These are phyloP conservation scores for Bucorvus abyssinicus DNA, from an alignment of 2,797 vertebrate species.

Conservation along the genomic window DNA sequence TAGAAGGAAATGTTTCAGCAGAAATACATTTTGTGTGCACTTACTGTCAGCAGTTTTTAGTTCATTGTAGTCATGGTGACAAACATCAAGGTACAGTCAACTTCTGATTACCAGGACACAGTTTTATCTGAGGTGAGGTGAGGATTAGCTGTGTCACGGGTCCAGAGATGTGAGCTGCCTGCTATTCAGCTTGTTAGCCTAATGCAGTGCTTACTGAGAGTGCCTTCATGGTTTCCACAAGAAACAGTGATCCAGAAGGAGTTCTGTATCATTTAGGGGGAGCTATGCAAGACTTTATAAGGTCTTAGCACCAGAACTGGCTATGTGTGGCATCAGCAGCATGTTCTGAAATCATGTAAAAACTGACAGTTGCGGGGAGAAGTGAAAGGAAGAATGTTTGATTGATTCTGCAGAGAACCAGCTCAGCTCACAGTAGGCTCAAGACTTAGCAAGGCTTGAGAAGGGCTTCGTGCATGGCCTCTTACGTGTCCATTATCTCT, in stretches of 20 bases:
- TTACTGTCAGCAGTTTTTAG: background rate
- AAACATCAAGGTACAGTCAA: background rate
- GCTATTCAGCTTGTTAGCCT: background rate
- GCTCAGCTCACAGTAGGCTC: background rate
- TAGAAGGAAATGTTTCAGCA: background rate
- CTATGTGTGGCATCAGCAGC: background rate
- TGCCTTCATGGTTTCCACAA: background rate
- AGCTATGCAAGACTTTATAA: background rate
- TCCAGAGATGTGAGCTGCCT: background rate
- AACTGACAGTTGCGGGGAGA: background rate
- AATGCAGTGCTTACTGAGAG: background rate
- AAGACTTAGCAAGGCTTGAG: background rate
- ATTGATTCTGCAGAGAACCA: background rate
- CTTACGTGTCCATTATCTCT: accelerated
- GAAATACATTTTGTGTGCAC: background rate
- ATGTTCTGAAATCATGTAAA: background rate
- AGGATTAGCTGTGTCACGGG: background rate
- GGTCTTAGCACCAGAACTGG: background rate
- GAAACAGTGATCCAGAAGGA: background rate
- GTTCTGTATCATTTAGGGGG: accelerated
- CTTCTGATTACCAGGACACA: background rate
- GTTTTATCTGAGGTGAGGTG: background rate
- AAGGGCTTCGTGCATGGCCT: accelerated
- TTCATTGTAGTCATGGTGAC: background rate
- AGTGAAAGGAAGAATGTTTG: background rate